Conservation (phyloP, 2,888 invertebrate genomes). For the Pandemis corylana region DNA sequence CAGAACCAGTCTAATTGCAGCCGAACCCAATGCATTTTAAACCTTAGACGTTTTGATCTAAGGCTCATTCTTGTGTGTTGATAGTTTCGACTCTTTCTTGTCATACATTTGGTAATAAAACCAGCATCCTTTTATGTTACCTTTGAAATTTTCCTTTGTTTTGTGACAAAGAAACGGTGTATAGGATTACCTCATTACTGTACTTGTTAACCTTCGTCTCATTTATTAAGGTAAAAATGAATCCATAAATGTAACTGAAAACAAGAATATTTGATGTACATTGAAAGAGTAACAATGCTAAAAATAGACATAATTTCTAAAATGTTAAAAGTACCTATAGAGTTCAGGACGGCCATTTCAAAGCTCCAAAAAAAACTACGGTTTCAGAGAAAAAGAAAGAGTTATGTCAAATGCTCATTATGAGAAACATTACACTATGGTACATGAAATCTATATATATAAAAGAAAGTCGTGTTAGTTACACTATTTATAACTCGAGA, state of each 20-base stretch:
- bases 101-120: constrained; percentile 27
- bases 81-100: background rate
- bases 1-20: constrained; percentile 8
- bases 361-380: no score
- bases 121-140: constrained; percentile 24
- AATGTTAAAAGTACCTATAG: background rate
- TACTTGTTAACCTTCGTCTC: background rate
- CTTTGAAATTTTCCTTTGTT: constrained; percentile 37
- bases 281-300: background rate
- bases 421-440: no score
- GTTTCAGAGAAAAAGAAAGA: no score
- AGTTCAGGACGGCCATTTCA: no score
- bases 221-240: constrained; percentile 10
- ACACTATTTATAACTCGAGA: no score
- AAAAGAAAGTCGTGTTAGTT: no score
- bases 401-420: no score
- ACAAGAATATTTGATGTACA: background rate
- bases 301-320: background rate
- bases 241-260: background rate
- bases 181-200: constrained; percentile 36
- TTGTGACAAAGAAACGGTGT: constrained; percentile 27
- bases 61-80: background rate
- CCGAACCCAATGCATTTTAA: background rate
- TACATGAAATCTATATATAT: no score
- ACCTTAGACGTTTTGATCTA: background rate